Evolutionary conservation across 64 coral and sea anemone genomes (phyloP).

Genomic region (Pocillopora verrucosa): DNA sequence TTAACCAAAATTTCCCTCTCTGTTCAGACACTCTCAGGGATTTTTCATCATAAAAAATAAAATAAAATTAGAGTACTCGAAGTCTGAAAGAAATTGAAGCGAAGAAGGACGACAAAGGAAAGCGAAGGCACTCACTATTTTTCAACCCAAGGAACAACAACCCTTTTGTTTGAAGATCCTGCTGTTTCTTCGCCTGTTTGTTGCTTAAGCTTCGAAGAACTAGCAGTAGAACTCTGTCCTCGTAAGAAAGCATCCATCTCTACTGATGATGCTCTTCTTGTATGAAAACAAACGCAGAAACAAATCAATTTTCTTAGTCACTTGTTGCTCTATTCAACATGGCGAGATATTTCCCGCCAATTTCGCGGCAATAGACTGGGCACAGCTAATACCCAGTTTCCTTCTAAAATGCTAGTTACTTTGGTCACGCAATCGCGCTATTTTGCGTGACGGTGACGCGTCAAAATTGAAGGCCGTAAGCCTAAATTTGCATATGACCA

Average conservation of each 20-base stretch:
- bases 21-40: no score
- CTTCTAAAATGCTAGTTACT: not conserved
- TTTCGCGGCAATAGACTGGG: not conserved
- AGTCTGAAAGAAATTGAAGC: no score
- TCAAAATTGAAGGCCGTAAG: not conserved
- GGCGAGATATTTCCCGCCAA: slow-evolving; percentile 78
- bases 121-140: slow-evolving; percentile 86
- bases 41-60: no score
- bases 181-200: slow-evolving; percentile 39
- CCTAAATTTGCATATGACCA: slow-evolving; percentile 21
- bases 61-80: no score
- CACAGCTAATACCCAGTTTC: not conserved
- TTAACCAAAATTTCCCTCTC: no score
- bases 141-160: slow-evolving; percentile 93
- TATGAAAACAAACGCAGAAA: not conserved
- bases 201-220: slow-evolving; percentile 64
- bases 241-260: slow-evolving; percentile 88
- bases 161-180: slow-evolving; percentile 55
- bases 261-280: not conserved
- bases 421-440: not conserved
- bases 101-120: no score
- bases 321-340: not conserved
- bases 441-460: not conserved
- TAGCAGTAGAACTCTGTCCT: slow-evolving; percentile 51
- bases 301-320: no score